Base-by-base conservation (phyloP, 1,140 invertebrate genomes). In the Phthorimaea operculella region DNA sequence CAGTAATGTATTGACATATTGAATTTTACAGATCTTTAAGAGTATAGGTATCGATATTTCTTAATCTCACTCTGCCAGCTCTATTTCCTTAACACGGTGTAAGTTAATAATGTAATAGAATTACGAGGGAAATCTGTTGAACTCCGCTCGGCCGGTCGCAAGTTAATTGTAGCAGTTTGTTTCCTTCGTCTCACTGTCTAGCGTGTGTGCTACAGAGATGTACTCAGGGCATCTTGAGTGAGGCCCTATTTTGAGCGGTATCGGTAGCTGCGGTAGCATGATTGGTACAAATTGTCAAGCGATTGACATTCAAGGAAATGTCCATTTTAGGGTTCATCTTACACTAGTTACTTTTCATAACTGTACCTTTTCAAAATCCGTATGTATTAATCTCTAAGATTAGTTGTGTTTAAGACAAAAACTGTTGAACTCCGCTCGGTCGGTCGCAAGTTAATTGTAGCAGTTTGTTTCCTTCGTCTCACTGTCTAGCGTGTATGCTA, bases 101-200 rank as follows among this genome's bases (percentile, higher is more conserved):
- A 83, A 83, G 76, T 84, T 81, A 84, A 84, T 84, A 81, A 84
- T 83, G 81, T 79, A 84, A 84, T 83, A 83, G 76, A 83, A 84
- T 84, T 84, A 84, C 79, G 72, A 76, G 74, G 68, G 79, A 81
- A 84, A 84, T 81, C 79, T 77, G 78, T 81, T 83, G 78, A 84
- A 79, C 81, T 79, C 62, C 57, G 62, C 61, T 58, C 61, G 64
- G 72, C 69, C 70, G 74, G 70, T 74, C 74, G 66, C 64, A 65
- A 66, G 63, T 83, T 83, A 83, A 83, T 83, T 82, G 80, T 78
- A 70, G 68, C 76, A 79, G 59, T 83, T 83, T 81, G 80, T 83
- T 79, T 69, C 60, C 51, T 54, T 51, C 60, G 60, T 59, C 60
- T 58, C 53, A 55, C 60, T 64, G 64, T 62, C 63, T 54, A 57